Evolutionary conservation across 2,797 vertebrate genomes (phyloP).

Genomic region (Siniperca scherzeri): DNA sequence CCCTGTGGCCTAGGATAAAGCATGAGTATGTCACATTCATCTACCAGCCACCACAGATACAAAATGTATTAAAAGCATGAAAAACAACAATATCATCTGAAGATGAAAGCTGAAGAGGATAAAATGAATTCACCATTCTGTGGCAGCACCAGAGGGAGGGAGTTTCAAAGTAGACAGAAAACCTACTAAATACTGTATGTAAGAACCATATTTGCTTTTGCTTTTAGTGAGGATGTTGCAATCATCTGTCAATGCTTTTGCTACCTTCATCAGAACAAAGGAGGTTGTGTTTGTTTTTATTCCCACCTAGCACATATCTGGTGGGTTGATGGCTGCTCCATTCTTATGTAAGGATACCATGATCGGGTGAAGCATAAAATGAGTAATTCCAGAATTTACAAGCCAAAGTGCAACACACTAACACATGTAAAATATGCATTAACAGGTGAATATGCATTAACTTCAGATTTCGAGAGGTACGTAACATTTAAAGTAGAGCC

Average conservation of each 20-base stretch:
- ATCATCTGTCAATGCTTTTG: not conserved
- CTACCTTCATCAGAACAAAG: not conserved
- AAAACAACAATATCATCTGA: not conserved
- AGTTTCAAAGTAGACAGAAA: not conserved
- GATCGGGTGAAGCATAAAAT: not conserved
- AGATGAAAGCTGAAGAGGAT: not conserved
- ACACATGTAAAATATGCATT: too few relatives aligned
- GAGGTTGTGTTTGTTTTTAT: not conserved
- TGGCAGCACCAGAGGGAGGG: not conserved
- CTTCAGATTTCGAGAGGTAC: not conserved
- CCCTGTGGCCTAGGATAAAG: not conserved
- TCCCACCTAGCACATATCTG: not conserved
- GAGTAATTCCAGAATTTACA: not conserved
- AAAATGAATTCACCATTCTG: conserved; percentile 7
- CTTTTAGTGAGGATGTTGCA: not conserved
- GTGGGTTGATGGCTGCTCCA: not conserved
- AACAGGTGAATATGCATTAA: not conserved
- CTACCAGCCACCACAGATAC: not conserved
- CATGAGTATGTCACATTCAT: not conserved
- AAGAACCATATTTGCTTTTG: not conserved
- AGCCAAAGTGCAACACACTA: not conserved
- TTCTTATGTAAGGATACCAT: not conserved
- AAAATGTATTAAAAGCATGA: conserved; percentile 1
- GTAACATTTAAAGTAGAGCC: not conserved
- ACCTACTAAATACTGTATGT: conserved; percentile 8